Conservation (phyloP, 2,797 vertebrate genomes). For the Periparus ater region DNA sequence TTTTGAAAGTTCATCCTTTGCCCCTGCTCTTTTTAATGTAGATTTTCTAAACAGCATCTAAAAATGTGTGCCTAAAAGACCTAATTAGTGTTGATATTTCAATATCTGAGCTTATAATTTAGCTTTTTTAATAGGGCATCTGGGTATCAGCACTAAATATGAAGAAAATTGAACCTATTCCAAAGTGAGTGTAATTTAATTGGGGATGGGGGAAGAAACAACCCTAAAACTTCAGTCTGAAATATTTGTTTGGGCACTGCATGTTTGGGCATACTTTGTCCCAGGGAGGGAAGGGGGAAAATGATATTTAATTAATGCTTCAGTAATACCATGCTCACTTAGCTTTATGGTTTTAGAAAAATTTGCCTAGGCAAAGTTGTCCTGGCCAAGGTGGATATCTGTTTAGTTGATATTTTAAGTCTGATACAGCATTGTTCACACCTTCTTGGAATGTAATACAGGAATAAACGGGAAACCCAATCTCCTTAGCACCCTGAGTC, state of each 20-base stretch:
- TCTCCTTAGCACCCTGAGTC: background rate
- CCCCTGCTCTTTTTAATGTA: background rate
- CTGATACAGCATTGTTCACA: conserved; percentile 45
- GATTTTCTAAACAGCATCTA: conserved; percentile 3
- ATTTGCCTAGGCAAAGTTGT: background rate
- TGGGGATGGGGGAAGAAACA: background rate
- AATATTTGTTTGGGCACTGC: background rate
- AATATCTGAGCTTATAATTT: background rate
- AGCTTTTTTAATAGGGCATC: background rate
- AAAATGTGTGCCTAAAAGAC: background rate
- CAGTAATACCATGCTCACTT: background rate
- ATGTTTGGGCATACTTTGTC: background rate
- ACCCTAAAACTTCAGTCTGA: background rate
- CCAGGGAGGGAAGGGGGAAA: background rate
- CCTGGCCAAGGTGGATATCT: background rate
- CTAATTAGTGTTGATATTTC: conserved; percentile 33
- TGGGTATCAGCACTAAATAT: background rate
- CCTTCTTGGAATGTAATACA: conserved; percentile 41
- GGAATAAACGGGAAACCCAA: conserved; percentile 48
- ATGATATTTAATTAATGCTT: background rate
- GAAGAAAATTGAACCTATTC: background rate
- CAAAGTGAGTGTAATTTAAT: background rate
- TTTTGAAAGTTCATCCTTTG: background rate
- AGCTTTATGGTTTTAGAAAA: background rate
- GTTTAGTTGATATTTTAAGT: background rate